Percentiles rank a stretch among this genome's conserved stretches.
phyloP scores from a whole-genome alignment of 2,888 invertebrate species.

The Zygaena filipendulae region DNA sequence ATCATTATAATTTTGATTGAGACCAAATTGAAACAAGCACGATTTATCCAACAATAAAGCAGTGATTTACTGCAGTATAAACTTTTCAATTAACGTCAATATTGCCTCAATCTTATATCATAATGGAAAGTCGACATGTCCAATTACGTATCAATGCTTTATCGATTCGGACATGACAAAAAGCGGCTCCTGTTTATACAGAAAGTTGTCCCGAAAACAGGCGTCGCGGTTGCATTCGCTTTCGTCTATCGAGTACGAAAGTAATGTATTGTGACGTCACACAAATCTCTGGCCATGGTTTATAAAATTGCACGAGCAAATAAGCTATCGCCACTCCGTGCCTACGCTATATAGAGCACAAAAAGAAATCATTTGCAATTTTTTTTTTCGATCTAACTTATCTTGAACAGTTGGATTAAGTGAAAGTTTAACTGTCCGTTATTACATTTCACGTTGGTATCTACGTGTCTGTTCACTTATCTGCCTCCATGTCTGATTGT shows the following conservation, averaged over 20 bases:
- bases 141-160: slow-evolving; percentile 47
- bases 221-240: slow-evolving; percentile 52
- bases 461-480: slow-evolving; percentile 22
- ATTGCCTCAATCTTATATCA: slow-evolving; percentile 27
- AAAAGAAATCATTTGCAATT: slow-evolving; percentile 45
- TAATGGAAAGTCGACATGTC: slow-evolving; percentile 52
- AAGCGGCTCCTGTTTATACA: slow-evolving; percentile 49
- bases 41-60: no score
- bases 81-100: no score
- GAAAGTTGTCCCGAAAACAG: slow-evolving; percentile 58
- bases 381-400: slow-evolving; percentile 33
- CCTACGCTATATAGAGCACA: slow-evolving; percentile 39
- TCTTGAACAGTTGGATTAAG: slow-evolving; percentile 36
- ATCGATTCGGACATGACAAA: slow-evolving; percentile 58
- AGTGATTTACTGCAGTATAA: no score
- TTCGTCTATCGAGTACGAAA: slow-evolving; percentile 54
- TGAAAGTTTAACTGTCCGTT: slow-evolving; percentile 39
- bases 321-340: slow-evolving; percentile 33
- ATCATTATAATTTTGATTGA: no score
- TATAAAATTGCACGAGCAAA: slow-evolving; percentile 26
- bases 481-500: no score
- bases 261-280: slow-evolving; percentile 44
- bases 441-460: slow-evolving; percentile 21
- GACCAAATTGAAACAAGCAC: no score
- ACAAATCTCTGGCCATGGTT: slow-evolving; percentile 56